A percentile compares a stretch with the other conserved stretches of the same genome.
These are phyloP conservation scores for Lampris megalopsis DNA, from an alignment of 2,113 vertebrate genomes.

Conservation along the genomic window DNA sequence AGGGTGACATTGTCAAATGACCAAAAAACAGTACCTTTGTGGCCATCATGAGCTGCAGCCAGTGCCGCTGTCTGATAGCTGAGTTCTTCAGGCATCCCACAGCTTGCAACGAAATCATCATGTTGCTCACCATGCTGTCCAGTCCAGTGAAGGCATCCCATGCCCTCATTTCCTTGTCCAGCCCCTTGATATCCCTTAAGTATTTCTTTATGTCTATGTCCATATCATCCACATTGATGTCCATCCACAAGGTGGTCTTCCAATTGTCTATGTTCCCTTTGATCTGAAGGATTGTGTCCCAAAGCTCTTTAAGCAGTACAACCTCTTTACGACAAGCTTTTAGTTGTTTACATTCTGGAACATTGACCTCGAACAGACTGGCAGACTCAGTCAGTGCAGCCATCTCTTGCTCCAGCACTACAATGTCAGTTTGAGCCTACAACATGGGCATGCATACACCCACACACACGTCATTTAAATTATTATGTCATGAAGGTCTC, in stretches of 20 bases:
- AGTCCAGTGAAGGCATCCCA: slow-evolving; percentile 92
- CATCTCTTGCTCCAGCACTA: slow-evolving; percentile 85
- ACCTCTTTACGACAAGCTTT: slow-evolving; percentile 67
- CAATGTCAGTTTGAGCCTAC: too few relatives aligned
- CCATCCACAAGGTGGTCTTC: slow-evolving; percentile 88
- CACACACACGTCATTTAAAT: slow-evolving; percentile 9
- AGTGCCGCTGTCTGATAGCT: slow-evolving; percentile 92
- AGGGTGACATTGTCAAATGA: background rate
- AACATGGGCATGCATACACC: slow-evolving; percentile 18
- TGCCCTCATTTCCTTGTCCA: slow-evolving; percentile 90
- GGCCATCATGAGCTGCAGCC: slow-evolving; percentile 89
- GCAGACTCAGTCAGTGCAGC: slow-evolving; percentile 86
- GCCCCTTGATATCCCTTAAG: slow-evolving; percentile 84
- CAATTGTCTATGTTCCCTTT: slow-evolving; percentile 87
- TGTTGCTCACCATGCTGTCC: slow-evolving; percentile 89
- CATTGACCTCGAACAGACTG: slow-evolving; percentile 90
- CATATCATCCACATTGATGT: slow-evolving; percentile 92
- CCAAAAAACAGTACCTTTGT: slow-evolving; percentile 58
- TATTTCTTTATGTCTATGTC: slow-evolving; percentile 90
- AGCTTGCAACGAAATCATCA: slow-evolving; percentile 86
- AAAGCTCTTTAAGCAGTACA: slow-evolving; percentile 88
- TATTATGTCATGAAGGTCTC: too few relatives aligned
- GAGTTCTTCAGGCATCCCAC: slow-evolving; percentile 93
- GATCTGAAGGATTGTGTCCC: slow-evolving; percentile 88
- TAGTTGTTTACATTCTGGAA: slow-evolving; percentile 91